A percentile compares a stretch with the other conserved stretches of the same genome.
Evolutionary conservation across 2,888 invertebrate species (phyloP).

Genomic region (Orthonevra nobilis): DNA sequence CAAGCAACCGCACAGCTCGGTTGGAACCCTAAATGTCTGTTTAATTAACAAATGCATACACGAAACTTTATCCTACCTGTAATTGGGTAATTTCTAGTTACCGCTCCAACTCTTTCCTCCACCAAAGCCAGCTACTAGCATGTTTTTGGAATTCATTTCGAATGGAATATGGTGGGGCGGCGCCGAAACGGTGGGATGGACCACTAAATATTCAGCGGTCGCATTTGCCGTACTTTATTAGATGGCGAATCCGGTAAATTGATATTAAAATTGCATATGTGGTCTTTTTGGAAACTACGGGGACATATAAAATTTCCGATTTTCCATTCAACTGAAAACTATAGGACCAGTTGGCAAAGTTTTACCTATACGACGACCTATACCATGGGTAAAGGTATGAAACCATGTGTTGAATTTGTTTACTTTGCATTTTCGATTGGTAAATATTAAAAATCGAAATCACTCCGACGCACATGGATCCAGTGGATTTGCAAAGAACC

Average conservation of each 20-base stretch:
- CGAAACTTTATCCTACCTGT: constrained; percentile 57
- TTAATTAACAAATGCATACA: constrained; percentile 60
- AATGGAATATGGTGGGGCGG: constrained; percentile 48
- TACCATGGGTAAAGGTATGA: background rate
- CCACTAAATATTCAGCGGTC: constrained; percentile 68
- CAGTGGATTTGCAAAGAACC: too few species aligned
- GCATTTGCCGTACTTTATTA: constrained; percentile 65
- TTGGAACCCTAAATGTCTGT: constrained; percentile 52
- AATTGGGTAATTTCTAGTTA: constrained; percentile 65
- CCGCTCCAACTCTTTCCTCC: constrained; percentile 39
- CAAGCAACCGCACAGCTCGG: too few species aligned
- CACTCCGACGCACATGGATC: too few species aligned
- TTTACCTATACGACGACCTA: background rate
- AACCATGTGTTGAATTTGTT: background rate
- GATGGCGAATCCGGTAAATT: constrained; percentile 60
- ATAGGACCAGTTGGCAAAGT: background rate
- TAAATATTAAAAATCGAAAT: too few species aligned
- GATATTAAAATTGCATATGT: constrained; percentile 67
- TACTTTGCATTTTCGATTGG: background rate
- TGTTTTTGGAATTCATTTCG: constrained; percentile 55
- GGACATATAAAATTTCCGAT: constrained; percentile 9
- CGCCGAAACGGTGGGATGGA: constrained; percentile 46
- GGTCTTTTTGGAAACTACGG: background rate
- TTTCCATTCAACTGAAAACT: constrained; percentile 20
- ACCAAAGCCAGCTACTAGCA: too few species aligned